Evolutionary conservation across 2,888 invertebrate genomes (phyloP), one percentile per base, ranked within the genome.

Genomic region (Calliscelio sp.): DNA sequence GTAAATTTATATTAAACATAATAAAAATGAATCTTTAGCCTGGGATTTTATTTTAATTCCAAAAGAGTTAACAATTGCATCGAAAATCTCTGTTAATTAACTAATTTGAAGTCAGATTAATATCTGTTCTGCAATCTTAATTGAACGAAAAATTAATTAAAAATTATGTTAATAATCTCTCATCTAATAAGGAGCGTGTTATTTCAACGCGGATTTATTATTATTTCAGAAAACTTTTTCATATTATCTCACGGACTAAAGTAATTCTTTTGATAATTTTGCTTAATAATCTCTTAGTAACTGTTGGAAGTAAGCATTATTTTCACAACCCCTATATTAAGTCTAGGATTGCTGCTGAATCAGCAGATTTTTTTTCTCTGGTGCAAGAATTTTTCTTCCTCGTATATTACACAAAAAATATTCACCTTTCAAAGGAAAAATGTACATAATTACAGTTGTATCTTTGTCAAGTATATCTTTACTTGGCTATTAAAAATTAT

Each of bases 221-320:
- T 57, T 24, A 41, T 61, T 68, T 38, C 44, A 14, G 55, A 68
- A 61, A 18, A 38, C 0, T 41, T 77, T 77, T 81, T 71, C 25
- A 41, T 25, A 63, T 70, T 70, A 81, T 81, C 70, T 75, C 65
- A 71, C 75, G 66, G 22, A 49, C 28, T 8, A 49, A 51, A 63
- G 65, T 71, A 57, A 77, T 77, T 77, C 70, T 82, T 82, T 71
- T 63, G 49, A 82, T 82, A 82, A 82, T 82, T 82, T 77, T 53
- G 38, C 66, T 82, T 77, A 71, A 82, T 81, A 74, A 81, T 82
- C 82, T 77, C 71, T 77, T 66, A 65, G 71, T 38, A 49, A 81
- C 70, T 35, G 75, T 51, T 73, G 71, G 59, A 71, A 82, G 77
- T 82, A 77, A 77, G 77, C 82, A 77, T 77, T 77, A 81, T 81